A percentile compares a stretch with the other conserved stretches of the same genome.
Evolutionary conservation across 1,140 invertebrate species (phyloP).

Genomic region (Neoseiulus cucumeris): DNA sequence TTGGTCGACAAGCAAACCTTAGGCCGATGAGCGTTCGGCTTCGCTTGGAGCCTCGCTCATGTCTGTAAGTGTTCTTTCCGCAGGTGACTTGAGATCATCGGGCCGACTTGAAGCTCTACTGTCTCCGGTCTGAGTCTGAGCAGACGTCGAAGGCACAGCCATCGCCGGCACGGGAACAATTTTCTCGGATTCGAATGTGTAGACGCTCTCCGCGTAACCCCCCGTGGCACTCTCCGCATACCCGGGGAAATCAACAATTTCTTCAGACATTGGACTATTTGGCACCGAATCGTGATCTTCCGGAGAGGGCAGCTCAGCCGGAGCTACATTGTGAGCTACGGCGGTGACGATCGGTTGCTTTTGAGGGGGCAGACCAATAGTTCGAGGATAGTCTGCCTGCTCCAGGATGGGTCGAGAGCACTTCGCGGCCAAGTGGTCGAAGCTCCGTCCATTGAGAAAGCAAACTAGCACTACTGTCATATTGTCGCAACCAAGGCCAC

Average conservation of each 20-base stretch:
- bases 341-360: background rate
- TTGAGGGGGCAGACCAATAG: background rate
- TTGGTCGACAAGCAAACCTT: too few species aligned
- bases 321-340: background rate
- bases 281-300: background rate
- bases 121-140: conserved; percentile 2
- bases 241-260: background rate
- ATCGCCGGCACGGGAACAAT: background rate
- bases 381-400: background rate
- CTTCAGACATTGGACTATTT: conserved; percentile 1
- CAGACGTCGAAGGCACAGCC: background rate
- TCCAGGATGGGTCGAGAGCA: conserved; percentile 23
- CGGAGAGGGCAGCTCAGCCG: background rate
- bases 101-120: background rate
- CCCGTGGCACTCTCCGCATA: background rate
- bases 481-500: conserved; percentile 90
- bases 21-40: background rate
- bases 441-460: conserved; percentile 51
- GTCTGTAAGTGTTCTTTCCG: background rate
- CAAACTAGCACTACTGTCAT: conserved; percentile 85
- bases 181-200: conserved; percentile 5
- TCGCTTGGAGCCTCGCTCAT: background rate
- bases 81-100: background rate
- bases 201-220: background rate
- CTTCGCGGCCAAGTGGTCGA: conserved; percentile 37